These are phyloP conservation scores for Phylloscopus trochiloides DNA, from an alignment of 2,113 vertebrate species.

Conservation along the genomic window DNA sequence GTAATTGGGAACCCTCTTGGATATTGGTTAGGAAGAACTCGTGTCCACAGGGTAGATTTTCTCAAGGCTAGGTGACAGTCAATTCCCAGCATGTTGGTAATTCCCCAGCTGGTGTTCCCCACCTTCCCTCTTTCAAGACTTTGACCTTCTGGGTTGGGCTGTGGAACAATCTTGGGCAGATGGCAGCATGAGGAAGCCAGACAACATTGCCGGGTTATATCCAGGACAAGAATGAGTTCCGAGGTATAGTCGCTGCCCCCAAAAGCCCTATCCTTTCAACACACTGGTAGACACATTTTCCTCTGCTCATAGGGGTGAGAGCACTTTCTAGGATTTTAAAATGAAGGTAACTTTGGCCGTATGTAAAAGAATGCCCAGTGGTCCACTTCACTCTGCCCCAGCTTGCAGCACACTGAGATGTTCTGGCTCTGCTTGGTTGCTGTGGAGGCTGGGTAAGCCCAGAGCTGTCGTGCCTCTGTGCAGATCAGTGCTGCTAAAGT, in stretches of 20 bases:
- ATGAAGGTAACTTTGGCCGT: neutral
- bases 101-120: neutral
- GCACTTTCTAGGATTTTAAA: neutral
- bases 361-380: neutral
- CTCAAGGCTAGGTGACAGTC: neutral
- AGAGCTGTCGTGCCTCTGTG: accelerated
- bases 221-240: neutral
- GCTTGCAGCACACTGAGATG: neutral
- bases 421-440: accelerated
- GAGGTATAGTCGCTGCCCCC: neutral
- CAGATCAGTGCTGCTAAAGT: neutral
- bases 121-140: neutral
- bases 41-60: neutral
- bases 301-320: neutral
- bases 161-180: neutral
- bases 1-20: neutral
- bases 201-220: neutral
- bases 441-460: neutral
- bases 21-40: neutral
- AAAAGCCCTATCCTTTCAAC: neutral
- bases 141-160: neutral
- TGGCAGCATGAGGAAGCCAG: neutral
- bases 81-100: neutral
- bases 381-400: neutral
- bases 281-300: neutral